Evolutionary conservation across 2,113 vertebrate genomes (phyloP).

Genomic region (Emydura subglobosa): DNA sequence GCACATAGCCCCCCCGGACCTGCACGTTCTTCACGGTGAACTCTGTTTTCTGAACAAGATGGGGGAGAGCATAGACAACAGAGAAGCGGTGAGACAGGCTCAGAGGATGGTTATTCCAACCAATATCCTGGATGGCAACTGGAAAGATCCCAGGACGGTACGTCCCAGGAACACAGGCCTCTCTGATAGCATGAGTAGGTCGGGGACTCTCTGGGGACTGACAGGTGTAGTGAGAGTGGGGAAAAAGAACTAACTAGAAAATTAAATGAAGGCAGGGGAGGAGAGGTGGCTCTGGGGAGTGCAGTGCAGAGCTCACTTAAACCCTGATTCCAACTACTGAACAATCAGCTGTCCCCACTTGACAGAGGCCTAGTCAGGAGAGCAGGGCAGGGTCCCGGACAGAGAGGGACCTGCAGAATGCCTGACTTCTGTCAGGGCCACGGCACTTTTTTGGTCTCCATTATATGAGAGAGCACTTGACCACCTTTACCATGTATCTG

Average conservation of each 20-base stretch:
- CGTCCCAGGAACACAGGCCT: neutral
- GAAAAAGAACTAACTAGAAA: neutral
- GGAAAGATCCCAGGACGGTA: neutral
- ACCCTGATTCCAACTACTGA: neutral
- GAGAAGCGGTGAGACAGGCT: neutral
- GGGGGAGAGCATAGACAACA: neutral
- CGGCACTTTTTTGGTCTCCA: neutral
- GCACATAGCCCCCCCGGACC: conserved; percentile 93
- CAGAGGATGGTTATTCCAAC: neutral
- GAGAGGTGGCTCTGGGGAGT: rapidly evolving
- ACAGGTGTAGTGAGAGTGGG: neutral
- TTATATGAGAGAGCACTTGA: neutral
- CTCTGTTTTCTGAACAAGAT: conserved; percentile 88
- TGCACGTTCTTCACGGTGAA: conserved; percentile 97
- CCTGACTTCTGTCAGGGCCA: neutral
- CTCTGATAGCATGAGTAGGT: neutral
- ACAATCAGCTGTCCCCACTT: neutral
- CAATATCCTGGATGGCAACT: neutral
- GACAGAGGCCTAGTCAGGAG: too few relatives aligned
- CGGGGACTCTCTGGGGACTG: neutral
- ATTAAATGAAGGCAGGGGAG: neutral
- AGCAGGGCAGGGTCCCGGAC: neutral
- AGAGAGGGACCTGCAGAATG: neutral
- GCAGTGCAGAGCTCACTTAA: neutral
- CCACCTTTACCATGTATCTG: neutral